Evolutionary conservation across 2,888 invertebrate species (phyloP), one percentile per base, ranked within the genome.

Genomic region (Papilio protenor): DNA sequence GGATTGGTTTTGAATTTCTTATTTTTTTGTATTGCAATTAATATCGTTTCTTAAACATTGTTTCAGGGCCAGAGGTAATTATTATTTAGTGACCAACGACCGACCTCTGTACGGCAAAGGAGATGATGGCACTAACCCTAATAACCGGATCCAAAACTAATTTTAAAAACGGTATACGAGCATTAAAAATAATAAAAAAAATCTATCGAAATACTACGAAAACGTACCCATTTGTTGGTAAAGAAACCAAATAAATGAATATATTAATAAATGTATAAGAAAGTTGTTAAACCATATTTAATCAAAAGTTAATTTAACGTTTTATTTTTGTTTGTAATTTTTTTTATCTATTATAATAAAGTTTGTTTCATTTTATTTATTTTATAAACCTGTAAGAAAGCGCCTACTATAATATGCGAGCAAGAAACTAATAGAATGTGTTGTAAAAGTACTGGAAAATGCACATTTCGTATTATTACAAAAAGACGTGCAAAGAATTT

Each of bases 21-120:
- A 8, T 40, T 40, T 40, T 40, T 40, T 40, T 40, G 8, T 8
- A 40, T 8, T 40, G 40, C 16, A 49, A 12, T 49, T 14, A 49
- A 49, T 49, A 47, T 49, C 3, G 4, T 49, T 49, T 49, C 14
- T 14, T 14, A 5, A 16, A 52, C 6, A 16, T 59, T 59, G 77
- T 80, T 84, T 74, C 84, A 88, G 89, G 21, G 81, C 83, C 12
- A 64, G 64, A 33, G 88, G 89, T 4, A 82, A 85, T 72, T 88
- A 82, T 80, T 89, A 81, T 76, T 79, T 88, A 18, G 82, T 78
- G 0, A 88, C 88, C 14, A 86, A 84, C 70, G 72, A 73, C 4
- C 52, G 18, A 4, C 49, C 79, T 33, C 86, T 86, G 6, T 88
- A 81, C 77, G 84, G 86, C 10, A 81, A 79, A 79, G 85, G 85